phyloP scores from a whole-genome alignment of 2,113 vertebrate genomes.

The Syngnathus floridae region DNA sequence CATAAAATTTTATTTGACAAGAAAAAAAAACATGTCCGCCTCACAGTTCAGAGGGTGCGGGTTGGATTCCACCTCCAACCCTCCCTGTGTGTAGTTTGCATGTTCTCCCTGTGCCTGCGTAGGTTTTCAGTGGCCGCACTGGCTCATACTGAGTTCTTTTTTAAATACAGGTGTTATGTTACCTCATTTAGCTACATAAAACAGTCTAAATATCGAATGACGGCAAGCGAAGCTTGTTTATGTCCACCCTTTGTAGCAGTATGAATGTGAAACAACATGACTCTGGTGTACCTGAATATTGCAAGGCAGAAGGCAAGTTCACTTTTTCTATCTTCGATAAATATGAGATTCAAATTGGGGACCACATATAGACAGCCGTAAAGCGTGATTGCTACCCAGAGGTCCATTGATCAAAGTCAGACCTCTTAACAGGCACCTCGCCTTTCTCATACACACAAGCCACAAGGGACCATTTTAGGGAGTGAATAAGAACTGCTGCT shows the following conservation, averaged over 20 bases:
- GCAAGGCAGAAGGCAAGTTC: constrained; percentile 5
- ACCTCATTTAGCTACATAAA: not conserved
- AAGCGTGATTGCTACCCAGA: constrained; percentile 27
- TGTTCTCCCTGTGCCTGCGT: too few relatives aligned
- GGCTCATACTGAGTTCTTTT: not conserved
- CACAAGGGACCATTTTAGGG: constrained; percentile 18
- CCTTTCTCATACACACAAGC: constrained; percentile 25
- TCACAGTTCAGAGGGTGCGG: too few relatives aligned
- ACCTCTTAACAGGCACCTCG: constrained; percentile 35
- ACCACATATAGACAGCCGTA: constrained; percentile 24
- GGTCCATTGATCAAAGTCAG: constrained; percentile 40
- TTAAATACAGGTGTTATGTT: not conserved
- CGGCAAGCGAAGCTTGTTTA: constrained; percentile 23
- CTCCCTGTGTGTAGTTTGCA: too few relatives aligned
- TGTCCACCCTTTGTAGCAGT: constrained; percentile 24
- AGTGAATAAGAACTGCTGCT: constrained; percentile 37
- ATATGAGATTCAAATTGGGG: constrained; percentile 29
- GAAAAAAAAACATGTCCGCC: too few relatives aligned
- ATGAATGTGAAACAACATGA: constrained; percentile 5
- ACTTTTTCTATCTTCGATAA: constrained; percentile 24
- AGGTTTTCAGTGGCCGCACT: too few relatives aligned
- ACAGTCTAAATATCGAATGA: not conserved
- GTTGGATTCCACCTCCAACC: too few relatives aligned
- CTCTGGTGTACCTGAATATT: constrained; percentile 9
- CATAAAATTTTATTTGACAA: too few relatives aligned